Evolutionary conservation across 2,888 invertebrate species (phyloP).

Genomic region (Drosophila kokeensis): DNA sequence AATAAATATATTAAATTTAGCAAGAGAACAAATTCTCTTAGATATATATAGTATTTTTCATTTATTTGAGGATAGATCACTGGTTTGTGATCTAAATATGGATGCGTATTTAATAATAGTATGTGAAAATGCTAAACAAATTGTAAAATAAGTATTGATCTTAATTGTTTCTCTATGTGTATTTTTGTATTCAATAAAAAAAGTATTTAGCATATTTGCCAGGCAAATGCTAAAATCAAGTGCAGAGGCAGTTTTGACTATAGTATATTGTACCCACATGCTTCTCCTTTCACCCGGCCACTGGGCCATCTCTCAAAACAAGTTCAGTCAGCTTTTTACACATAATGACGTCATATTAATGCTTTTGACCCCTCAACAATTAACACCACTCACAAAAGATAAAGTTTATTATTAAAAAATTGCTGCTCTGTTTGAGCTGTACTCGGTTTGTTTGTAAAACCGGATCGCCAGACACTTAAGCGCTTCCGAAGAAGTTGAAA

Average conservation of each 20-base stretch:
- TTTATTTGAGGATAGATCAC: background rate
- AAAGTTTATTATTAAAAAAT: constrained; percentile 50
- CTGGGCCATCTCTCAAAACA: constrained; percentile 40
- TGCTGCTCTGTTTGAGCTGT: constrained; percentile 42
- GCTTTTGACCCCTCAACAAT: constrained; percentile 75
- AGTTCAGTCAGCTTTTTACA: constrained; percentile 7
- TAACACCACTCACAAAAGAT: constrained; percentile 48
- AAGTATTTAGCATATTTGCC: background rate
- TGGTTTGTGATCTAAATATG: background rate
- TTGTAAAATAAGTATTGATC: background rate
- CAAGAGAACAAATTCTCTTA: background rate
- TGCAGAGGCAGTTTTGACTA: background rate
- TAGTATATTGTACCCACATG: constrained; percentile 8
- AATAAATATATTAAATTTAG: constrained; percentile 22
- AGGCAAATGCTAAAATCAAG: background rate
- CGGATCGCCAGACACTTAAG: constrained; percentile 55
- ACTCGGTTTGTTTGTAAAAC: constrained; percentile 44
- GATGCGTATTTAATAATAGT: background rate
- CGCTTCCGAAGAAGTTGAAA: constrained; percentile 68
- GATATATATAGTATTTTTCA: background rate
- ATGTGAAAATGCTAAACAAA: background rate
- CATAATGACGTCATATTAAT: constrained; percentile 58
- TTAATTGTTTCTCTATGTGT: background rate
- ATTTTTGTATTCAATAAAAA: background rate
- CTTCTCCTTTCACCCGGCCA: constrained; percentile 38